These are phyloP conservation scores for Antechinus stuartii DNA, from an alignment of 2,113 vertebrate genomes.

Conservation along the genomic window DNA sequence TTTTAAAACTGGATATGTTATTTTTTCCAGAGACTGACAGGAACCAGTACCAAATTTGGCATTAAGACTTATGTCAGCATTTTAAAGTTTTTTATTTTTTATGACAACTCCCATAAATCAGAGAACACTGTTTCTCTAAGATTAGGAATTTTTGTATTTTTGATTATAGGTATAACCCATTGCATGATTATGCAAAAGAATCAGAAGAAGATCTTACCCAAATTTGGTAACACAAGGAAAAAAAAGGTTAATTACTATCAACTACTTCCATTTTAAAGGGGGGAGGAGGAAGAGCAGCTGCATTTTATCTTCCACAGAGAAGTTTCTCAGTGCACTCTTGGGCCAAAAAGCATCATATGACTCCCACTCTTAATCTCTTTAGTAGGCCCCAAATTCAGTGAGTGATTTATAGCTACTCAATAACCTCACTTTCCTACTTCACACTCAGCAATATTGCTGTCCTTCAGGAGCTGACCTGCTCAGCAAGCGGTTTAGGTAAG, in stretches of 20 bases:
- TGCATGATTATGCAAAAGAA: constrained; percentile 54
- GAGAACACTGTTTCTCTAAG: not conserved
- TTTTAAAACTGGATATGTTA: constrained; percentile 42
- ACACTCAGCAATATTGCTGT: constrained; percentile 64
- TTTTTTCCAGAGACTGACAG: constrained; percentile 41
- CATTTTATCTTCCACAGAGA: constrained; percentile 71
- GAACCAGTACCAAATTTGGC: constrained; percentile 23
- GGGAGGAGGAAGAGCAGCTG: not conserved
- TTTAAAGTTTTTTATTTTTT: constrained; percentile 62
- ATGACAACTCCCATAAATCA: constrained; percentile 48
- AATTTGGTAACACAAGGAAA: constrained; percentile 58
- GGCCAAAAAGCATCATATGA: constrained; percentile 59
- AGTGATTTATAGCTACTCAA: constrained; percentile 68
- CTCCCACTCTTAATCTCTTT: constrained; percentile 69
- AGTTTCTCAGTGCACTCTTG: constrained; percentile 16
- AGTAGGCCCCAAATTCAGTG: constrained; percentile 59
- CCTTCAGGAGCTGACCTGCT: constrained; percentile 70
- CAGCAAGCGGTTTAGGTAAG: constrained; percentile 68
- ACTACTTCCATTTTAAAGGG: not conserved
- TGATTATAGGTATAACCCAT: constrained; percentile 31
- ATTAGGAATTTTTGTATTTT: constrained; percentile 56
- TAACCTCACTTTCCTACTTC: constrained; percentile 62
- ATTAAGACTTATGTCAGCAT: constrained; percentile 52
- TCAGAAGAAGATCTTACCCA: constrained; percentile 54
- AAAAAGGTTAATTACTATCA: constrained; percentile 29